Conservation (phyloP, 2,113 vertebrate species). For the Dasyurus viverrinus region DNA sequence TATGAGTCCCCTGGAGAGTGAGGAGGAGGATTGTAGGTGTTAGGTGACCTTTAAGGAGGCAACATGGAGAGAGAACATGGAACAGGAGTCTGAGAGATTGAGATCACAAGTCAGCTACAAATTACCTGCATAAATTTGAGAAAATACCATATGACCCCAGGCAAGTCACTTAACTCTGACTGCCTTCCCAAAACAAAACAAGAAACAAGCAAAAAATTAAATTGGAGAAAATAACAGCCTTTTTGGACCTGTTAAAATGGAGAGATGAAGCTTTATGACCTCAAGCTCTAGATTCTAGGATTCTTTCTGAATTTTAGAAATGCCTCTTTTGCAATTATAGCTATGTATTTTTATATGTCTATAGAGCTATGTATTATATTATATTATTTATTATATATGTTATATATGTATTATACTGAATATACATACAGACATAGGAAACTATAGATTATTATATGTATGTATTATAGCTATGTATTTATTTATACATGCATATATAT, state of each 20-base stretch:
- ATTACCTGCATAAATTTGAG: not conserved
- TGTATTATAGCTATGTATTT: not conserved
- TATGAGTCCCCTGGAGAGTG: not conserved
- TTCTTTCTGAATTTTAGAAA: not conserved
- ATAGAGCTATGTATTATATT: not conserved
- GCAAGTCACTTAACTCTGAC: not conserved
- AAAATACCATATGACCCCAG: not conserved
- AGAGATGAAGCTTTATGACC: not conserved
- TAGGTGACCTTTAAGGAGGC: not conserved
- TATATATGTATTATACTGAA: no score
- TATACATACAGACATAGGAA: no score
- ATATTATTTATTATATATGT: not conserved
- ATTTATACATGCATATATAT: no score
- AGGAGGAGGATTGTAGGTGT: not conserved
- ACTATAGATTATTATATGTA: not conserved
- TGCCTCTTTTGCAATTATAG: not conserved
- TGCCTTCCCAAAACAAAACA: not conserved
- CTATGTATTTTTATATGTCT: not conserved
- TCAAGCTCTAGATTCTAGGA: not conserved
- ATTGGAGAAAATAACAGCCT: not conserved
- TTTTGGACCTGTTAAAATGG: not conserved
- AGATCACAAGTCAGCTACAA: not conserved
- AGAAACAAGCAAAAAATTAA: not conserved
- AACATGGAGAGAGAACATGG: not conserved
- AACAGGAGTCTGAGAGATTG: not conserved